Evolutionary conservation across 2,113 vertebrate species (phyloP), one percentile per base, ranked within the genome.

Genomic region (Varanus salvator): DNA sequence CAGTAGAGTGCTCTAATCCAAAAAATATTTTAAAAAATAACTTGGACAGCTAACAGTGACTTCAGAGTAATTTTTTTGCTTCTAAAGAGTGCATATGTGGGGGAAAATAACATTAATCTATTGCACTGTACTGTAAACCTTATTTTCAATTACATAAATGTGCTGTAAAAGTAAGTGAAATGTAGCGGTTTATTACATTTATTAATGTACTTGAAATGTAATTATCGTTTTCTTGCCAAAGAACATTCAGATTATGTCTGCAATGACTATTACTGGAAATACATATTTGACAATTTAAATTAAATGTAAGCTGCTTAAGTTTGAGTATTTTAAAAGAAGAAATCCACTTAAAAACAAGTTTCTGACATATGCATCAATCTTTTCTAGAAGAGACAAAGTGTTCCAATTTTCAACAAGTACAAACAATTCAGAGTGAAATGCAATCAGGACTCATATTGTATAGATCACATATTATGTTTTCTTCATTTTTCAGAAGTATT

Each of bases 261-360:
- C 23, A 72, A 93, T 87, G 29, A 60, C 88, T 92, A 50, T 86
- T 25, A 84, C 38, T 76, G 92, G 75, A 93, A 94, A 93, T 89
- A 89, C 89, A 91, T 91, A 94, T 91, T 92, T 92, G 91, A 93
- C 90, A 89, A 86, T 8, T 90, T 57, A 88, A 92, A 90, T 88
- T 94, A 84, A 0, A 91, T 64, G 11, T 31, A 92, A 93, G 1
- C 11, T 9, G 34, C 74, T 89, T 44, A 19, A 89, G 75, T 91
- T 84, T 80, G 19, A 93, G 48, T 77, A 54, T 52, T 54, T 54
- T 54, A 9, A 44, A 60, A 48, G 29, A 72, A 74, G 31, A 80
- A 38, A 44, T 29, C 38, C 75, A 34, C 19, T 66, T 68, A 77
- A 27, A 54, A 25, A 19, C n/a, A 77, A n/a, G 71, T 76, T 84